A percentile compares a stretch with the other conserved stretches of the same genome.
Conservation (phyloP, 2,113 vertebrate genomes). For the Gymnocephalus cernua region DNA sequence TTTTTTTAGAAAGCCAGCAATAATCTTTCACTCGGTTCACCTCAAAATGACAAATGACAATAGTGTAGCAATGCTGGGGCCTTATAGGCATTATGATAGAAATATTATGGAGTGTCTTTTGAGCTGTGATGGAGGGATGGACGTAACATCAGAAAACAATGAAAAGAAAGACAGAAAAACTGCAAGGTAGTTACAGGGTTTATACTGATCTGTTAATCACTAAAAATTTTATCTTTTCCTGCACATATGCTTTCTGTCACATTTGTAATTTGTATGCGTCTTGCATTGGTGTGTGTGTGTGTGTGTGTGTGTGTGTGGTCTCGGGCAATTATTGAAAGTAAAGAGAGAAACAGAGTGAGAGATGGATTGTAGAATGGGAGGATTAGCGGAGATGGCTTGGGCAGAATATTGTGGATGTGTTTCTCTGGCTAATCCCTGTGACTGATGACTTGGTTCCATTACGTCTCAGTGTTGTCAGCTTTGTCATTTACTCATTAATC, state of each 20-base stretch:
- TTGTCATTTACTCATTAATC: slow-evolving; percentile 76
- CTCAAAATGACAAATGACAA: slow-evolving; percentile 12
- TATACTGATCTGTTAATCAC: slow-evolving; percentile 14
- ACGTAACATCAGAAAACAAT: not conserved
- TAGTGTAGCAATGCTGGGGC: not conserved
- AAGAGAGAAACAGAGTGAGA: not conserved
- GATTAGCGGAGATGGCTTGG: slow-evolving; percentile 54
- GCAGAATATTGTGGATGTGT: slow-evolving; percentile 58
- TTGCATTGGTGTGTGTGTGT: slow-evolving; percentile 12
- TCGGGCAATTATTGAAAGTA: slow-evolving; percentile 41
- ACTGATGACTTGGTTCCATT: slow-evolving; percentile 74
- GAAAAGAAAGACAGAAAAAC: not conserved
- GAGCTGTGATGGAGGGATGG: slow-evolving; percentile 6
- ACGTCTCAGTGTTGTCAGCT: slow-evolving; percentile 59
- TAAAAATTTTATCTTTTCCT: not conserved
- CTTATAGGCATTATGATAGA: slow-evolving; percentile 7
- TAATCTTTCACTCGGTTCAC: not conserved
- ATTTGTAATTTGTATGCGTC: not conserved
- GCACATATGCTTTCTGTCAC: not conserved
- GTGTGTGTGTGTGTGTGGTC: slow-evolving; percentile 17
- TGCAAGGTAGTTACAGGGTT: slow-evolving; percentile 1
- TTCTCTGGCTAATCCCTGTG: slow-evolving; percentile 68
- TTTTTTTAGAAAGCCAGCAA: slow-evolving; percentile 4
- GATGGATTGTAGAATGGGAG: slow-evolving; percentile 42
- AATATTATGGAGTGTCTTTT: not conserved